Evolutionary conservation across 2,113 vertebrate genomes (phyloP).

Genomic region (Oophaga pumilio): DNA sequence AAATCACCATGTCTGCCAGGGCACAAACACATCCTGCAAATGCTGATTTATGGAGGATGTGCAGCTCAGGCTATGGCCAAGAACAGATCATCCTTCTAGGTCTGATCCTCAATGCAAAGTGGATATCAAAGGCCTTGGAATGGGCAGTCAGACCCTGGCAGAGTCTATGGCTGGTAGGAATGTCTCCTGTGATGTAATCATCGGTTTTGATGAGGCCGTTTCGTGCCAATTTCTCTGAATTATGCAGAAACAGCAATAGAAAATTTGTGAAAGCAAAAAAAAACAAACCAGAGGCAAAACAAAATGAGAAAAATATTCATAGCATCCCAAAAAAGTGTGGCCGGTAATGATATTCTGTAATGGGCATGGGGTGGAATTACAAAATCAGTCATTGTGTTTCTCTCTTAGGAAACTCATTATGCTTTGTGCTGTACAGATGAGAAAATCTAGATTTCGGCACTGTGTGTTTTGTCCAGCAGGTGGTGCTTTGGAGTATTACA

Average conservation of each 20-base stretch:
- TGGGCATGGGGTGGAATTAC: not conserved
- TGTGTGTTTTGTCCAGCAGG: not conserved
- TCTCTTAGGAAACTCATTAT: not conserved
- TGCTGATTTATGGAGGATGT: constrained; percentile 27
- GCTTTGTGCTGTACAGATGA: not conserved
- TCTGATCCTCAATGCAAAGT: constrained; percentile 39
- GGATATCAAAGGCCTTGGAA: constrained; percentile 37
- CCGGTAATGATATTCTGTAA: not conserved
- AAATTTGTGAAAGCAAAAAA: not conserved
- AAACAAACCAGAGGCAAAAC: constrained; percentile 17
- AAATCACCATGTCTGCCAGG: constrained; percentile 1
- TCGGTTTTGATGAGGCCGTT: constrained; percentile 21
- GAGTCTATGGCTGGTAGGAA: constrained; percentile 12
- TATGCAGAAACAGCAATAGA: constrained; percentile 40
- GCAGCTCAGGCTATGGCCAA: constrained; percentile 17
- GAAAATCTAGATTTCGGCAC: not conserved
- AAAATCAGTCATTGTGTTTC: not conserved
- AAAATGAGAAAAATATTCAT: not conserved
- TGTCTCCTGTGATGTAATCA: constrained; percentile 45
- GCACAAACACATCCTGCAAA: constrained; percentile 12
- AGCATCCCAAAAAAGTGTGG: not conserved
- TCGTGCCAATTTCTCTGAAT: constrained; percentile 39
- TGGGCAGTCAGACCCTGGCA: constrained; percentile 42
- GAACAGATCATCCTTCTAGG: constrained; percentile 23
- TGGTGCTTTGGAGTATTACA: not conserved